These are phyloP conservation scores for Sinocyclocheilus maitianheensis DNA, from an alignment of 2,113 vertebrate genomes.

Conservation along the genomic window DNA sequence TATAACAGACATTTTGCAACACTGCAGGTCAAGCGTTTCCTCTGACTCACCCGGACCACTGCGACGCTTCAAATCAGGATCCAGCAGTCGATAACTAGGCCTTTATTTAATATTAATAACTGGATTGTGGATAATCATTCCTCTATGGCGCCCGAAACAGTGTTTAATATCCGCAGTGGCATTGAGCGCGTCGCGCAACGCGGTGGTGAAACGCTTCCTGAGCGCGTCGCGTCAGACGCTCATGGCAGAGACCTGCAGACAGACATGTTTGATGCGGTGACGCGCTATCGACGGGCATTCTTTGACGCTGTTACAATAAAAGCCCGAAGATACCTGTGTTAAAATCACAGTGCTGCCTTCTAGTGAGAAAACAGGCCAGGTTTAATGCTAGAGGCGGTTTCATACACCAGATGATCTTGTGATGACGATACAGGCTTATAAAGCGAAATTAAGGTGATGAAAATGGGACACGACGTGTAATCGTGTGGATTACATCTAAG, in stretches of 20 bases:
- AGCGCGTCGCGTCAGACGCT: conserved; percentile 7
- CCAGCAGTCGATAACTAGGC: conserved; percentile 48
- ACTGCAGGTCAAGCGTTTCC: conserved; percentile 58
- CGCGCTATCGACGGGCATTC: conserved; percentile 55
- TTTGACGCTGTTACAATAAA: conserved; percentile 32
- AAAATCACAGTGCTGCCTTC: not conserved
- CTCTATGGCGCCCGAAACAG: not conserved
- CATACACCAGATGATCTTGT: not conserved
- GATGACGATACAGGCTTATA: not conserved
- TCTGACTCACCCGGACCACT: conserved; percentile 29
- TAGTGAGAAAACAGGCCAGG: not conserved
- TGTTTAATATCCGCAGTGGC: not conserved
- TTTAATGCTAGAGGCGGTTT: not conserved
- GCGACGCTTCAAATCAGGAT: conserved; percentile 71
- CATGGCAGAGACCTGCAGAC: not conserved
- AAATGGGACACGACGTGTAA: not conserved
- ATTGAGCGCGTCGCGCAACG: not conserved
- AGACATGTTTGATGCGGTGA: conserved; percentile 59
- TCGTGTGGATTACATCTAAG: not conserved
- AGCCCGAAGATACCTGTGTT: not conserved
- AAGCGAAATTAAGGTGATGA: conserved; percentile 7
- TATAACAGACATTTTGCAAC: not conserved
- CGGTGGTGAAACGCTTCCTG: not conserved
- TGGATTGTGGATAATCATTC: not conserved
- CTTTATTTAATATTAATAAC: conserved; percentile 54